phyloP scores from a whole-genome alignment of 1,140 invertebrate genomes.

The Coptotermes formosanus region DNA sequence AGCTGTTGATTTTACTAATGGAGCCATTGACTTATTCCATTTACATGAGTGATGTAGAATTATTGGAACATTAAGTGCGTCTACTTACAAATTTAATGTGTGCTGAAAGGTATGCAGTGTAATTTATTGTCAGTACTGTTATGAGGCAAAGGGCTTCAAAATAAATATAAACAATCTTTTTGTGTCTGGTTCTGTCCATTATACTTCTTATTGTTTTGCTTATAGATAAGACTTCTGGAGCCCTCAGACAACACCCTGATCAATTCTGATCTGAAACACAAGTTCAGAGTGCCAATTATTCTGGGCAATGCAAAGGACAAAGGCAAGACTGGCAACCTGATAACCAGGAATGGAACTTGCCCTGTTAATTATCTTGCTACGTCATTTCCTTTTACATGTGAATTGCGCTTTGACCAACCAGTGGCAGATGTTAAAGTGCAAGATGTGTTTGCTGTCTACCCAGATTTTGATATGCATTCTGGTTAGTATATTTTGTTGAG shows the following conservation, averaged over 20 bases:
- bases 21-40: no score
- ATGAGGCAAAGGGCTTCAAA: no score
- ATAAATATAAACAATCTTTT: no score
- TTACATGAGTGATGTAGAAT: no score
- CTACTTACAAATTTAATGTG: no score
- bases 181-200: no score
- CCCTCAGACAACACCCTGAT: constrained; percentile 38
- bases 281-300: constrained; percentile 48
- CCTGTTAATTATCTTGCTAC: constrained; percentile 42
- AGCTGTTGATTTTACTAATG: no score
- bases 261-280: constrained; percentile 42
- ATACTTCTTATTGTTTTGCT: background rate
- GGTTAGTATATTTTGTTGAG: constrained; percentile 41
- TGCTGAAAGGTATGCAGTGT: no score
- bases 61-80: no score
- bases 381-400: constrained; percentile 49
- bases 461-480: constrained; percentile 50
- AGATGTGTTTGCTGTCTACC: constrained; percentile 49
- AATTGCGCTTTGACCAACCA: constrained; percentile 45
- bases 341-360: constrained; percentile 42
- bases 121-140: no score
- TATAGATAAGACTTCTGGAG: constrained; percentile 20
- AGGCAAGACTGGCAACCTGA: constrained; percentile 49
- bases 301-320: constrained; percentile 47
- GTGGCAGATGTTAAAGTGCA: constrained; percentile 43